Conservation (phyloP, 2,113 vertebrate species). For the Balaeniceps rex region DNA sequence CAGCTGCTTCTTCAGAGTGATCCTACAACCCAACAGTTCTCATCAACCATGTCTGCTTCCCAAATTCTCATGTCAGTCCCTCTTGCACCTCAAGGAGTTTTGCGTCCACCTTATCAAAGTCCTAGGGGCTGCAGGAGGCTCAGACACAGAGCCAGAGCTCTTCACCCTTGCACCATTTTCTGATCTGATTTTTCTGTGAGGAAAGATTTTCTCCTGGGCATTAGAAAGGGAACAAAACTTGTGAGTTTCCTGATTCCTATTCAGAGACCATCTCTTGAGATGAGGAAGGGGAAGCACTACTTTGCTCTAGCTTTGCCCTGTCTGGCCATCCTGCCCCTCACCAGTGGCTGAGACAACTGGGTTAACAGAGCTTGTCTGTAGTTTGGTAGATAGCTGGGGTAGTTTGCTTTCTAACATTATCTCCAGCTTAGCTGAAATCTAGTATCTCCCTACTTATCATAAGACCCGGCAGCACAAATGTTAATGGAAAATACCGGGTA, state of each 20-base stretch:
- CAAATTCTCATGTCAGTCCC: neutral
- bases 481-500: neutral
- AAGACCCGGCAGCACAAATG: neutral
- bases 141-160: neutral
- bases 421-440: neutral
- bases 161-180: neutral
- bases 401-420: neutral
- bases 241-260: neutral
- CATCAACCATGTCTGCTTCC: neutral
- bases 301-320: neutral
- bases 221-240: neutral
- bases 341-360: neutral
- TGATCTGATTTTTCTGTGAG: neutral
- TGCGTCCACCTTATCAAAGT: neutral
- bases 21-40: neutral
- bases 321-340: neutral
- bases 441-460: neutral
- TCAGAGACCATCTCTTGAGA: neutral
- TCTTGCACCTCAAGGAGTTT: neutral
- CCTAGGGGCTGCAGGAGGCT: neutral
- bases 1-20: neutral
- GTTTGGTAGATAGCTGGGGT: neutral
- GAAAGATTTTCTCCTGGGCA: neutral
- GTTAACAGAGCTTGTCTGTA: neutral
- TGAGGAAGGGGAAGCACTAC: neutral